Evolutionary conservation across 2,113 vertebrate genomes (phyloP), one percentile per base, ranked within the genome.

Genomic region (Tricholaema leucomelas): DNA sequence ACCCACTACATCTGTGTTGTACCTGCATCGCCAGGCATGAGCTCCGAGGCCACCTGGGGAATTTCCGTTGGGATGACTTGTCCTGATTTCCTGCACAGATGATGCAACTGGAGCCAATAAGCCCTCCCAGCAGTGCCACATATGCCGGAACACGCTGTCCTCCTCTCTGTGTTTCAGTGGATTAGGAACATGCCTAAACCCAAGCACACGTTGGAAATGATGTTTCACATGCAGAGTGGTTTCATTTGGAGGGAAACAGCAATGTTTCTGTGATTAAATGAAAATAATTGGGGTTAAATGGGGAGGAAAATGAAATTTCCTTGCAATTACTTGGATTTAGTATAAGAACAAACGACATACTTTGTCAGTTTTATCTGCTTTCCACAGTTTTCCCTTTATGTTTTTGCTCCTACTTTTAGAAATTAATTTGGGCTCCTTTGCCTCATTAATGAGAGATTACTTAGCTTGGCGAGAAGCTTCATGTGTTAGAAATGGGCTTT

Each of bases 211-310:
- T 42, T 93, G 78, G 78, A 80, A 91, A 65, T 0, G 0, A 52
- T 20, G 46, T 85, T 91, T 89, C 78, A 85, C 72, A 88, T 0
- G 2, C 83, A 88, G 82, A 56, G 46, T 38, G 59, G 67, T 28
- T 55, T 80, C 84, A 66, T 84, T 73, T 87, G 88, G 86, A 88
- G 81, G 44, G 64, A 93, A 96, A 90, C 12, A 42, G 60, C 42
- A 66, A 72, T 0, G 3, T 85, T 92, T 80, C 66, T 88, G 36
- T 87, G 86, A 96, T 93, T 88, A 95, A 96, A 95, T 93, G 64
- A 92, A 94, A 94, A 89, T 91, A 96, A 96, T 87, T 94, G 19
- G 84, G 56, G 64, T 92, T 93, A 92, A 94, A 85, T 80, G 36
- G 87, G 78, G 42, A 92, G 84, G 55, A 93, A 94, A 96, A 90